Percentiles rank a stretch among this genome's conserved stretches.
Conservation (phyloP, 2,888 invertebrate species). For the Adela reaumurella region DNA sequence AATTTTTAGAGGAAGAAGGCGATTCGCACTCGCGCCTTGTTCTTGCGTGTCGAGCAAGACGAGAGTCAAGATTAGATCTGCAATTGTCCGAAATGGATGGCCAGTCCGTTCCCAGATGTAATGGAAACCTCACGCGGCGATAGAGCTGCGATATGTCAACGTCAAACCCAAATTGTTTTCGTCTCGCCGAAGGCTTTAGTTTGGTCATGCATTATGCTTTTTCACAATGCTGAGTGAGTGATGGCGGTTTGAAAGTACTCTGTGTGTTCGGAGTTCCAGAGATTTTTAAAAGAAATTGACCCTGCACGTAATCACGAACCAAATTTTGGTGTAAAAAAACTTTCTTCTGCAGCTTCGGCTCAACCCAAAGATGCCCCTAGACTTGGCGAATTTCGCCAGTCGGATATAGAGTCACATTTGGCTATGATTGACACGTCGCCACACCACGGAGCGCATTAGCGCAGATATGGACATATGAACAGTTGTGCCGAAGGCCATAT, state of each 20-base stretch:
- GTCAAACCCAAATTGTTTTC: not conserved
- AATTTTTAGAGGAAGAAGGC: no score
- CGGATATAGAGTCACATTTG: not conserved
- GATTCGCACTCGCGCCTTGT: no score
- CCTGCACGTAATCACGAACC: no score
- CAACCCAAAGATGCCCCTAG: no score
- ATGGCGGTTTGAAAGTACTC: no score
- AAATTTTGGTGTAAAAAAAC: no score
- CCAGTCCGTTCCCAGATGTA: not conserved
- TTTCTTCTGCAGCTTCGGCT: no score
- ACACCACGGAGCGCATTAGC: not conserved
- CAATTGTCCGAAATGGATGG: not conserved
- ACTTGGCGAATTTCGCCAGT: not conserved
- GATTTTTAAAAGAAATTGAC: no score
- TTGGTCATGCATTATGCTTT: not conserved
- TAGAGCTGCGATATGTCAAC: not conserved
- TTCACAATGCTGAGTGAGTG: no score
- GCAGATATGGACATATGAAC: not conserved
- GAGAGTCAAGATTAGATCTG: not conserved
- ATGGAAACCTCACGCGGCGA: not conserved
- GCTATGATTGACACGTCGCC: not conserved
- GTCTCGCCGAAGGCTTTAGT: not conserved
- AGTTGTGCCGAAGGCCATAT: not conserved
- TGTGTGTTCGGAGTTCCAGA: no score
- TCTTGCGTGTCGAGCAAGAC: not conserved